phyloP scores from a whole-genome alignment of 2,113 vertebrate genomes.

The Xiphophorus couchianus region DNA sequence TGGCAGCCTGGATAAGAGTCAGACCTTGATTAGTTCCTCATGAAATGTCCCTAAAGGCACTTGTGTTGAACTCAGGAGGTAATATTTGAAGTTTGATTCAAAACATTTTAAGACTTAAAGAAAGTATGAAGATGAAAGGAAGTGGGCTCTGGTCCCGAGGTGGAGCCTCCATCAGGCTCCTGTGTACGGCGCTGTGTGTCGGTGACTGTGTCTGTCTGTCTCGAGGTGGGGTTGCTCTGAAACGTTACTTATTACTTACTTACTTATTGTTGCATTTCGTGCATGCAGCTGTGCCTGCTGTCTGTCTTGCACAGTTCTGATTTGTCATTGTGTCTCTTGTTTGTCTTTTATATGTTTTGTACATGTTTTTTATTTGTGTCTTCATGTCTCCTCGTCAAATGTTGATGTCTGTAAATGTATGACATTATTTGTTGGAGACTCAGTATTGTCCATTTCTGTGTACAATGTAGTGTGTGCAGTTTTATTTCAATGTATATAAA shows the following conservation, averaged over 20 bases:
- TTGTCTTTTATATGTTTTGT: slow-evolving; percentile 33
- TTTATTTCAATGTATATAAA: slow-evolving; percentile 32
- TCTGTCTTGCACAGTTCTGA: slow-evolving; percentile 39
- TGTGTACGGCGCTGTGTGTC: slow-evolving; percentile 17
- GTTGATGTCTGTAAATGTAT: slow-evolving; percentile 11
- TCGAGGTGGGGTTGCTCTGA: slow-evolving; percentile 9
- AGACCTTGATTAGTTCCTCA: slow-evolving; percentile 39
- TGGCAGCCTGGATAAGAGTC: slow-evolving; percentile 33
- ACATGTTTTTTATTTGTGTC: slow-evolving; percentile 25
- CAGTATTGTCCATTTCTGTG: slow-evolving; percentile 9
- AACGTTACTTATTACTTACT: slow-evolving; percentile 2
- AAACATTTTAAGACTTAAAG: slow-evolving; percentile 21
- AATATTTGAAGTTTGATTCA: slow-evolving; percentile 26
- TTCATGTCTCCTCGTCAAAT: slow-evolving; percentile 5
- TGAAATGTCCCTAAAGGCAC: slow-evolving; percentile 54
- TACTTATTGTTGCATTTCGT: slow-evolving; percentile 44
- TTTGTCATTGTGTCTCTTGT: slow-evolving; percentile 35
- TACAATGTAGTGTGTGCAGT: neutral
- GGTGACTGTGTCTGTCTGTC: neutral
- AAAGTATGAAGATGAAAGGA: slow-evolving; percentile 53
- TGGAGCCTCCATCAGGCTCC: slow-evolving; percentile 14
- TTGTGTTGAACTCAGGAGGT: slow-evolving; percentile 33
- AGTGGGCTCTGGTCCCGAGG: slow-evolving; percentile 22
- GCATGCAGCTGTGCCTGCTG: slow-evolving; percentile 67
- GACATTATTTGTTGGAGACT: neutral